Conservation (phyloP, 2,797 vertebrate genomes). For the Oceanodroma leucorhoa region DNA sequence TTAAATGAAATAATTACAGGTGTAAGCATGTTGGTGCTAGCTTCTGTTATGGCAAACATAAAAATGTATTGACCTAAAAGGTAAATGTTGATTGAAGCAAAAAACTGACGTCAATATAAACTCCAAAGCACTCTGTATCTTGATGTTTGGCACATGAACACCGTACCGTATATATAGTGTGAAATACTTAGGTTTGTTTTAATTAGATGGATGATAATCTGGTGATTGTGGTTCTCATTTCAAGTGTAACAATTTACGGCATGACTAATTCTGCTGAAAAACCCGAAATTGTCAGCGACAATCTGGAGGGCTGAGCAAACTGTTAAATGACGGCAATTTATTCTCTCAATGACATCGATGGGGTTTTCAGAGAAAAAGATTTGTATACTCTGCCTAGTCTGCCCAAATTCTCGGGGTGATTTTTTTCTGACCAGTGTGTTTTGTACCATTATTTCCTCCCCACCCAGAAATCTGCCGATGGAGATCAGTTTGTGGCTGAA, state of each 20-base stretch:
- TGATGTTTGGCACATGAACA: constrained; percentile 4
- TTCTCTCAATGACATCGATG: not conserved
- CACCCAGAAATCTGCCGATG: not conserved
- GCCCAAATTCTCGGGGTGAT: not conserved
- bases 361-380: not conserved
- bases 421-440: not conserved
- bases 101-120: constrained; percentile 46
- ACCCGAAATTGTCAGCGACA: not conserved
- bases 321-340: not conserved
- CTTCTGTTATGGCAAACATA: constrained; percentile 46
- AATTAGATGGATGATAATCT: constrained; percentile 24
- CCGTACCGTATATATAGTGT: not conserved
- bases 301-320: not conserved
- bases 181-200: constrained; percentile 5
- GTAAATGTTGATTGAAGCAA: constrained; percentile 54
- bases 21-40: constrained; percentile 16
- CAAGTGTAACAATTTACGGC: not conserved
- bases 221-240: not conserved
- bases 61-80: constrained; percentile 38
- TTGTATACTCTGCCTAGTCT: not conserved
- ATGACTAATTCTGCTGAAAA: constrained; percentile 14
- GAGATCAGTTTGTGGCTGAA: not conserved
- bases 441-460: not conserved
- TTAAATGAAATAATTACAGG: constrained; percentile 10
- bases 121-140: constrained; percentile 1